Conservation (phyloP, 2,797 vertebrate genomes). For the Silurus aristotelis region DNA sequence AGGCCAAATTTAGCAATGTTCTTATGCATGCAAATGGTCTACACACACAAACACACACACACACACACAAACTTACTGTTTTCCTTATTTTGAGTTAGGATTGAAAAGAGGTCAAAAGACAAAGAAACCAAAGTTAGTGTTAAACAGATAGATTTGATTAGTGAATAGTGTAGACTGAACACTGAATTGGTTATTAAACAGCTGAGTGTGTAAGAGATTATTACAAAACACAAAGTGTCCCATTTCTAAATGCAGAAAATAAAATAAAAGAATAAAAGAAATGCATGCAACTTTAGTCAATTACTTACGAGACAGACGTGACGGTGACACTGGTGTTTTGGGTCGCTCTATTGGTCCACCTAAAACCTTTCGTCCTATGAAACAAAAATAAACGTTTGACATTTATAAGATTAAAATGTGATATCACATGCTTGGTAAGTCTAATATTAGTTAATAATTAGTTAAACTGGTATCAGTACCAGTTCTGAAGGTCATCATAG, state of each 20-base stretch:
- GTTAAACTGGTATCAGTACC: slow-evolving; percentile 61
- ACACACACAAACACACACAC: slow-evolving; percentile 35
- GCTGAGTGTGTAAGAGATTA: background rate
- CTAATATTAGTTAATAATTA: background rate
- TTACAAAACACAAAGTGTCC: background rate
- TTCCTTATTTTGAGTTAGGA: slow-evolving; percentile 70
- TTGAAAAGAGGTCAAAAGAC: slow-evolving; percentile 60
- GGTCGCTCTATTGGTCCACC: slow-evolving; percentile 67
- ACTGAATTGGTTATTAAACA: background rate
- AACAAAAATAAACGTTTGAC: slow-evolving; percentile 19
- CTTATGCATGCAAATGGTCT: slow-evolving; percentile 33
- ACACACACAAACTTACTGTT: slow-evolving; percentile 71
- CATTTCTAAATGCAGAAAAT: background rate
- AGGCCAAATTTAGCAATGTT: background rate
- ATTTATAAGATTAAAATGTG: background rate
- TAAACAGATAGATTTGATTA: background rate
- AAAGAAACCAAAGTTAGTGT: slow-evolving; percentile 35
- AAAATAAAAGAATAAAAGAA: too few species aligned
- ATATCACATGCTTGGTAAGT: background rate
- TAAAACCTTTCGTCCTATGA: slow-evolving; percentile 75
- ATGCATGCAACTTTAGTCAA: background rate
- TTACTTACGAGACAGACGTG: slow-evolving; percentile 90
- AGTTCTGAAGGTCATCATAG: slow-evolving; percentile 98
- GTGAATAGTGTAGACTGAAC: background rate
- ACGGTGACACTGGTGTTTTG: slow-evolving; percentile 79